Base-by-base conservation (phyloP, 2,113 vertebrate genomes). In the Illadopsis cleaveri region DNA sequence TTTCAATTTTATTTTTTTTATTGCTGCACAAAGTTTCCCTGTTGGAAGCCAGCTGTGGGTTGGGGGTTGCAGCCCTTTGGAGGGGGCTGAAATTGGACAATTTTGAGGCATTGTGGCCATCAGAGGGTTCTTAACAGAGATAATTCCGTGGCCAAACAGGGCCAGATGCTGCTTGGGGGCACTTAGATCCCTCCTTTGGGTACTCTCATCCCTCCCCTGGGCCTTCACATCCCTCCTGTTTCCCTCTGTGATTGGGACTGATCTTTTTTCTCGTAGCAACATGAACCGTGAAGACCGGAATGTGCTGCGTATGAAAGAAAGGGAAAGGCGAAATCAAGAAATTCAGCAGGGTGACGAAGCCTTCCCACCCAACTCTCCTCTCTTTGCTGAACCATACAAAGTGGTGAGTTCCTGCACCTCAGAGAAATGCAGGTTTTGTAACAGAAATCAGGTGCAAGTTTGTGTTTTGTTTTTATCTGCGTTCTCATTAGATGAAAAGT, bases 211-310 rank as follows among this genome's bases (percentile, higher is more conserved):
- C 42, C 25, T 87, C 40, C 56, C 51, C 10, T 35, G 60, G 24
- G 35, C 51, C 24, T 25, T 75, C 11, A 10, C 72, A 10, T 51
- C 62, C 37, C 62, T 77, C 37, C 37, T 77, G 3, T 35, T 76
- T n/a, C 92, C 78, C 75, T 93, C 33, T 94, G 57, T 98, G 84
- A 95, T 95, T 66, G 95, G 96, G 96, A 82, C 96, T 94, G 56
- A 5, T 77, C 3, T 97, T 96, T 98, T 95, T 98, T 72, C 98
- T 98, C 80, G 69, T 96, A 99, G 99, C 99, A 99, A 99, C 99
- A 99, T 99, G 99, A 99, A 99, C 99, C 99, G 99, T 99, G 99
- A 99, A 98, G 99, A 99, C 98, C 99, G 99, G 98, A 99, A 99
- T 99, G 99, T 99, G 98, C 99, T 99, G 98, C 99, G 99, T 98